These are phyloP conservation scores for Cotesia typhae DNA, from an alignment of 1,140 invertebrate species.

Conservation along the genomic window DNA sequence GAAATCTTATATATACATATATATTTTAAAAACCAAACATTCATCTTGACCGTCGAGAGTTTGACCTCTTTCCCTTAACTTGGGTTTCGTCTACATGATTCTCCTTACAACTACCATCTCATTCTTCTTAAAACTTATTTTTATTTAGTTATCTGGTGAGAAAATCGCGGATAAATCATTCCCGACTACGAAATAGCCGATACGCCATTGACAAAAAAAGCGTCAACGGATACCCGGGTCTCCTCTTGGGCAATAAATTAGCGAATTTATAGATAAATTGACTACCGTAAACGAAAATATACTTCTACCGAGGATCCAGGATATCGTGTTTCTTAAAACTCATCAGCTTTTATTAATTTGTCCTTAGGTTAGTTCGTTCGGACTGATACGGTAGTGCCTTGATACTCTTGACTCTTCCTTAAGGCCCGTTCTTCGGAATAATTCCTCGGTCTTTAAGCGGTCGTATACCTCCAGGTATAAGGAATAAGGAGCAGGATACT, in stretches of 20 bases:
- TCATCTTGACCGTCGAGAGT: no score
- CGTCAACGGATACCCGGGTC: no score
- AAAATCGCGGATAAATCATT: constrained; percentile 6
- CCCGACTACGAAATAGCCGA: no score
- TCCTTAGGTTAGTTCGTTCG: constrained; percentile 3
- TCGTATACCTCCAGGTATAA: neutral
- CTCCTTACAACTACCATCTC: neutral
- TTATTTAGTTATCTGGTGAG: constrained; percentile 1
- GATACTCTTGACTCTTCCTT: neutral
- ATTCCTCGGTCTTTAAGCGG: no score
- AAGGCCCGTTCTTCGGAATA: no score
- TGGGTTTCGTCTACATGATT: neutral
- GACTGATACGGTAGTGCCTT: neutral
- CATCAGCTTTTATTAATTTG: constrained; percentile 25
- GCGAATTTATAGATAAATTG: constrained; percentile 16
- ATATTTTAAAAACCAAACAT: constrained; percentile 1
- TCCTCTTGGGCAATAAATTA: neutral
- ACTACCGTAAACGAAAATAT: constrained; percentile 11
- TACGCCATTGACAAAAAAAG: no score
- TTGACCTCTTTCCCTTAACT: constrained; percentile 3
- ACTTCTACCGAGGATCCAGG: neutral
- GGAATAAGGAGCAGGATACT: neutral
- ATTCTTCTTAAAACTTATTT: constrained; percentile 1
- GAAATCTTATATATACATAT: constrained; percentile 39
- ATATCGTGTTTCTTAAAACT: constrained; percentile 20